Percentiles rank a stretch among this genome's conserved stretches.
Conservation (phyloP, 2,113 vertebrate genomes). For the Pseudopipra pipra region DNA sequence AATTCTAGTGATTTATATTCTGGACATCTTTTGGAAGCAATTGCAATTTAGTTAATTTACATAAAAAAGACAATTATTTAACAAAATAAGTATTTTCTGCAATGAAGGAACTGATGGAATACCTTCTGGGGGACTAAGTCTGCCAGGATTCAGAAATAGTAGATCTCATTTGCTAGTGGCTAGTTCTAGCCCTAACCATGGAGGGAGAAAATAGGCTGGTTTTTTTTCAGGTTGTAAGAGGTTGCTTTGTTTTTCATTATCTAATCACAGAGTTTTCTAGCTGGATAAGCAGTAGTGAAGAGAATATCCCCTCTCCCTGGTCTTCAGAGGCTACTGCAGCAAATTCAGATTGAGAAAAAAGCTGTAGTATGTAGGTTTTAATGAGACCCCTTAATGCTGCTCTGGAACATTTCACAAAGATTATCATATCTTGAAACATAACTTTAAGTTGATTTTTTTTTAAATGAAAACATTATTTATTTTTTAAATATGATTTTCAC, state of each 20-base stretch:
- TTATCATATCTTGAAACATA: background rate
- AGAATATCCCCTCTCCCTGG: background rate
- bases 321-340: background rate
- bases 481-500: background rate
- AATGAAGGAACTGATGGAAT: background rate
- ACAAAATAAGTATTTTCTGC: background rate
- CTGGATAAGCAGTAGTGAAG: background rate
- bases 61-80: background rate
- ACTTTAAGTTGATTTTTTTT: background rate
- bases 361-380: background rate
- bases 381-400: background rate
- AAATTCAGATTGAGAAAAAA: conserved; percentile 9
- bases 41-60: background rate
- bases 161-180: background rate
- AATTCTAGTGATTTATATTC: background rate
- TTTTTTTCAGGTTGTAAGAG: background rate
- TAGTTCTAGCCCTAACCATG: background rate
- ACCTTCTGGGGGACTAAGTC: background rate
- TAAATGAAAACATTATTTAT: background rate
- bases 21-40: background rate
- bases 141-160: background rate
- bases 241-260: background rate
- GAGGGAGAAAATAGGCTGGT: background rate
- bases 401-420: background rate
- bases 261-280: background rate